These are phyloP conservation scores for Cepaea hortensis DNA, from an alignment of 2,888 invertebrate genomes.

Conservation along the genomic window DNA sequence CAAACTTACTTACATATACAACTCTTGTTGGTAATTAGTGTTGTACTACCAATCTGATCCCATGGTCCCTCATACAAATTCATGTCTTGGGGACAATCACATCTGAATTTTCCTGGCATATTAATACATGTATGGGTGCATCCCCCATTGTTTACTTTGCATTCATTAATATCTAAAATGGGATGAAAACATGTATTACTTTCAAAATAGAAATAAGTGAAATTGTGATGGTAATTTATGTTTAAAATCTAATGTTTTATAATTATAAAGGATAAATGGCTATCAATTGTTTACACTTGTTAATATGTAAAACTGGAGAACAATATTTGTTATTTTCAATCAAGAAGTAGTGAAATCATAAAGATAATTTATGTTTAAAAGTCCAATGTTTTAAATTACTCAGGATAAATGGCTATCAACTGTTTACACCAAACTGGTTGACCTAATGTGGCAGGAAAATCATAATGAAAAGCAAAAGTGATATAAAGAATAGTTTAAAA, in stretches of 20 bases:
- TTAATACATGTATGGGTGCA: conserved; percentile 55
- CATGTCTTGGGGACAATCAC: conserved; percentile 52
- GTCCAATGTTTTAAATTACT: too few relatives aligned
- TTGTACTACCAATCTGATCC: conserved; percentile 50
- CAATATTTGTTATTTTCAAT: neutral
- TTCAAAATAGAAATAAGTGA: neutral
- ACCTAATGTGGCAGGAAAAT: too few relatives aligned
- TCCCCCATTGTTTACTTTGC: conserved; percentile 47
- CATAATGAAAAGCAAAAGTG: too few relatives aligned
- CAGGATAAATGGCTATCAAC: too few relatives aligned
- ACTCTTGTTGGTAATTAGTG: conserved; percentile 58
- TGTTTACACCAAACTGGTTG: too few relatives aligned
- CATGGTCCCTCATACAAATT: conserved; percentile 48
- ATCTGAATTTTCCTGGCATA: conserved; percentile 48
- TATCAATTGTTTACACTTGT: neutral
- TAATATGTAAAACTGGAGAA: conserved; percentile 48
- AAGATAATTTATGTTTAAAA: too few relatives aligned
- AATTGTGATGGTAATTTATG: too few relatives aligned
- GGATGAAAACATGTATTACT: neutral
- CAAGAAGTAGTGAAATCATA: too few relatives aligned
- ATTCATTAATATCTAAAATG: conserved; percentile 55
- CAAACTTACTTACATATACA: conserved; percentile 59
- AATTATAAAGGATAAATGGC: too few relatives aligned
- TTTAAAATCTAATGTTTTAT: too few relatives aligned
- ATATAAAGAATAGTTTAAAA: too few relatives aligned